Evolutionary conservation across 2,113 vertebrate species (phyloP).

Genomic region (Dipodomys merriami): DNA sequence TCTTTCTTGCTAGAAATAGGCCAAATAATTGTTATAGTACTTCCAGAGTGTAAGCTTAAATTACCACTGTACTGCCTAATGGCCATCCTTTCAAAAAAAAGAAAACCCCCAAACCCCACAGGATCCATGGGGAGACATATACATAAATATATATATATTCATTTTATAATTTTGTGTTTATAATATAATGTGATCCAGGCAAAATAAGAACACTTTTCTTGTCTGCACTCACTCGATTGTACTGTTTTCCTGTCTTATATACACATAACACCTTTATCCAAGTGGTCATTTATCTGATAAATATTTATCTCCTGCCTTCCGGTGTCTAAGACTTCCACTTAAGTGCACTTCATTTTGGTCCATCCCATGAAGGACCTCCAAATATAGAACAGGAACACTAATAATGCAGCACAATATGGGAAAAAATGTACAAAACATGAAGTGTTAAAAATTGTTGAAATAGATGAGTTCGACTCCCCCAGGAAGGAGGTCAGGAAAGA

Average conservation of each 20-base stretch:
- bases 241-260: not conserved
- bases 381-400: not conserved
- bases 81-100: not conserved
- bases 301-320: not conserved
- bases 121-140: not conserved
- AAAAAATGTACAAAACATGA: not conserved
- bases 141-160: not conserved
- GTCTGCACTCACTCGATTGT: not conserved
- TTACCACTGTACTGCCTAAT: not conserved
- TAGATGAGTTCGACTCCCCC: not conserved
- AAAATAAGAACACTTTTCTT: not conserved
- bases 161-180: slow-evolving; percentile 1
- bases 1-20: too few species aligned
- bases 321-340: not conserved
- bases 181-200: not conserved
- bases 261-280: not conserved
- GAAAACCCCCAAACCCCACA: not conserved
- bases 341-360: not conserved
- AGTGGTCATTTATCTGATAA: not conserved
- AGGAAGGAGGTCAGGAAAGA: not conserved
- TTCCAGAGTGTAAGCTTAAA: not conserved
- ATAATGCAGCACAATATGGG: not conserved
- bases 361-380: not conserved
- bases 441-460: not conserved
- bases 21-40: not conserved